phyloP scores from a whole-genome alignment of 1,140 invertebrate species.

The Drosophila dunni region DNA sequence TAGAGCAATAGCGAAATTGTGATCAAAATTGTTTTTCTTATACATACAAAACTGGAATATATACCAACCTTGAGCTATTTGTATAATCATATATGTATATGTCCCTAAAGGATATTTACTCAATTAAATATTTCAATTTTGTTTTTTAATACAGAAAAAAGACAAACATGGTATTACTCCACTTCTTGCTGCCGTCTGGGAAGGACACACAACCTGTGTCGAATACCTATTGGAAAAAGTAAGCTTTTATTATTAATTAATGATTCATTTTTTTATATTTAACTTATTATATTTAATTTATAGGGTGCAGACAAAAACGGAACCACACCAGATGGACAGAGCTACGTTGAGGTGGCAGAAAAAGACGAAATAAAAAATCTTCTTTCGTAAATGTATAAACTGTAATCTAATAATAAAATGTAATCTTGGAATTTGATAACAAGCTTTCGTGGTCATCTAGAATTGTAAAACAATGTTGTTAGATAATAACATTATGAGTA shows the following conservation, averaged over 20 bases:
- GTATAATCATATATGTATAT: not conserved
- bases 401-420: constrained; percentile 7
- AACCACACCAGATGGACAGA: constrained; percentile 93
- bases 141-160: constrained; percentile 70
- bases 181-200: constrained; percentile 97
- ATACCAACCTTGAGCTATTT: not conserved
- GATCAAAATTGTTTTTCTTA: too few species aligned
- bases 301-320: constrained; percentile 92
- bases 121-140: not conserved
- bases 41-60: too few species aligned
- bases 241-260: constrained; percentile 8
- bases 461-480: not conserved
- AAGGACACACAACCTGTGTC: constrained; percentile 96
- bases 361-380: constrained; percentile 91
- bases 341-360: constrained; percentile 95
- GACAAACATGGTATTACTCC: constrained; percentile 98
- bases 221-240: constrained; percentile 92
- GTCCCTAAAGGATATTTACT: not conserved
- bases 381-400: constrained; percentile 38
- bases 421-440: constrained; percentile 2
- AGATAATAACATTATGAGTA: too few species aligned
- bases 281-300: not conserved
- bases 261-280: not conserved
- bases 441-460: not conserved
- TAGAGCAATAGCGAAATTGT: too few species aligned